Conservation (phyloP, 2,888 invertebrate species). For the Lithophane ornitopus region DNA sequence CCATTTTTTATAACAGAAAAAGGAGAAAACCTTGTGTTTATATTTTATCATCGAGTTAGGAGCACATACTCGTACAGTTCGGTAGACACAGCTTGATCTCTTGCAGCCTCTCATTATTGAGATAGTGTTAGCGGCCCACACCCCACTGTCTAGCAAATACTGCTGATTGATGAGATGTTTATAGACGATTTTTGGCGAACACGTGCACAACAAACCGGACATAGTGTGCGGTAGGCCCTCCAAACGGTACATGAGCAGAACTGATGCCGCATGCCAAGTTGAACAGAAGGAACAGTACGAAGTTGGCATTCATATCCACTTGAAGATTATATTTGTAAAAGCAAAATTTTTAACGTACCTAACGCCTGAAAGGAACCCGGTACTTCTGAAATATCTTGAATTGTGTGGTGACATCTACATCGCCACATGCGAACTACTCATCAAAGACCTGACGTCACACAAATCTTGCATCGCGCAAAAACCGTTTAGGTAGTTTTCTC, state of each 20-base stretch:
- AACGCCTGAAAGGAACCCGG: not conserved
- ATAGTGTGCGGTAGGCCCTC: not conserved
- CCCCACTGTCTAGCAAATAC: too few relatives aligned
- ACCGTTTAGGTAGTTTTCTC: not conserved
- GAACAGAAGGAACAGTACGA: too few relatives aligned
- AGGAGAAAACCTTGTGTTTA: not conserved
- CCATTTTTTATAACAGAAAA: conserved; percentile 1
- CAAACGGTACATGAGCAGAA: not conserved
- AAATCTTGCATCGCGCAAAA: too few relatives aligned
- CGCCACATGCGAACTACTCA: too few relatives aligned
- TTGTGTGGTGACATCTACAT: too few relatives aligned
- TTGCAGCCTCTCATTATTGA: not conserved
- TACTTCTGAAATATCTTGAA: not conserved
- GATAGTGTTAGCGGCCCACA: not conserved
- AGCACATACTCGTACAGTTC: not conserved
- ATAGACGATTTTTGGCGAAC: not conserved
- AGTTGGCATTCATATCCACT: not conserved
- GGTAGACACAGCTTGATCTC: not conserved
- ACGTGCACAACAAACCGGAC: not conserved
- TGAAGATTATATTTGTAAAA: not conserved
- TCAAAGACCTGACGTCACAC: too few relatives aligned
- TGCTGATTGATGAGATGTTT: not conserved
- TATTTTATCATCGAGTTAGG: conserved; percentile 5
- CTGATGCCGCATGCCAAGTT: not conserved
- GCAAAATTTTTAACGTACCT: not conserved